phyloP scores from a whole-genome alignment of 2,113 vertebrate species.

The Taurulus bubalis region DNA sequence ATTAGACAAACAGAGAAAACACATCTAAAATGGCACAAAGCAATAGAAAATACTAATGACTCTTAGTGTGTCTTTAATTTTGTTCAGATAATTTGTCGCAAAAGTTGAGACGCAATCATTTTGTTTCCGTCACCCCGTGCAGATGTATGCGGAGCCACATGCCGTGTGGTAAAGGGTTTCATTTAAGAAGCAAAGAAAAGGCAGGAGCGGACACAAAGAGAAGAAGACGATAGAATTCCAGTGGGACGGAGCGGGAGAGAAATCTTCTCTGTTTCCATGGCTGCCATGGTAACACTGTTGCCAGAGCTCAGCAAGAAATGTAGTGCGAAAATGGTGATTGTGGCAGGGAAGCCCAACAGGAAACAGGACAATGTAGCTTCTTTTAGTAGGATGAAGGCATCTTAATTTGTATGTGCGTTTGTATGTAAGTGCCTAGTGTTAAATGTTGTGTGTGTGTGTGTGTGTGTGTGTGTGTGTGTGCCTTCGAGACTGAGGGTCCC shows the following conservation, averaged over 20 bases:
- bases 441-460: conserved; percentile 15
- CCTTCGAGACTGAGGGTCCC: conserved; percentile 41
- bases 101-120: background rate
- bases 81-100: background rate
- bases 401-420: background rate
- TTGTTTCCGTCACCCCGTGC: background rate
- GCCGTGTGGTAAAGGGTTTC: conserved; percentile 18
- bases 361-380: conserved; percentile 7
- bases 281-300: conserved; percentile 74
- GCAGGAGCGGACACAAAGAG: conserved; percentile 15
- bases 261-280: conserved; percentile 61
- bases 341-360: conserved; percentile 23
- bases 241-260: conserved; percentile 45
- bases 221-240: conserved; percentile 64
- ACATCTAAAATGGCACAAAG: conserved; percentile 14
- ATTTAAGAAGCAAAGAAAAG: conserved; percentile 11
- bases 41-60: background rate
- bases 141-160: background rate
- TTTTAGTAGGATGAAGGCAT: conserved; percentile 8
- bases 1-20: conserved; percentile 26
- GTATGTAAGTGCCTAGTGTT: background rate
- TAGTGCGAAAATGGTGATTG: conserved; percentile 51
- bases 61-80: background rate
- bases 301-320: conserved; percentile 45
- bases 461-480: conserved; percentile 24